Evolutionary conservation across 1,140 invertebrate species (phyloP), one percentile per base, ranked within the genome.

Genomic region (Armadillidium nasatum): DNA sequence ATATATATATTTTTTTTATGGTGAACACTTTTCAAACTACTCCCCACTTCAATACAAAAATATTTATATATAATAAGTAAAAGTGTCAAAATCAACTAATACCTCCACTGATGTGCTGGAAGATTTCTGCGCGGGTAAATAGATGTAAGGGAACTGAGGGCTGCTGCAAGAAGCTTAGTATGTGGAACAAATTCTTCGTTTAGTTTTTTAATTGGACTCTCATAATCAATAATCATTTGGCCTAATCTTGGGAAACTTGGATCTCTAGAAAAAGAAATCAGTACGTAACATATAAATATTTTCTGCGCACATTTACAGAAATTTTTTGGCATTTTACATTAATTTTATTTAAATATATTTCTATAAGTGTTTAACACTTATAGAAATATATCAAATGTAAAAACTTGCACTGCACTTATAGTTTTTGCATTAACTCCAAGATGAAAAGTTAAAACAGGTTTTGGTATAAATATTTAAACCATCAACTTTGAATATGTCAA

Each of bases 221-320:
- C 97, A 86, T 99, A 99, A 83, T 99, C 98, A 82, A 98, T 90
- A 74, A 99, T 98, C 91, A 99, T 91, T 86, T 97, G 94, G 0
- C 96, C 96, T 43, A 99, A 86, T 21, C 96, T 87, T 11, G 96
- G 97, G 86, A 98, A 99, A 82, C 93, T 95, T 0, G 90, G 87
- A 85, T 99, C 97, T 60, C 93, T 90, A 75, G 44, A 74, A 74
- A 13, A 21, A 79, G 60, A 82, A 81, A 50, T 75, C 11, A 50
- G 10, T 83, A 89, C 88, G 60, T 60, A 85, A 91, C 33, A 33
- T 3, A 33, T 33, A 33, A 33, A n/a, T n/a, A n/a, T n/a, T n/a
- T n/a, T 33, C 33, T 33, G 33, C 33, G 6, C 33, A 3, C 6
- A 33, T 33, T 33, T 33, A 33, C 33, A 33, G 6, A 33, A 33